Percentiles rank a stretch among this genome's conserved stretches.
Conservation (phyloP, 2,888 invertebrate genomes). For the Callyntrura sp. region DNA sequence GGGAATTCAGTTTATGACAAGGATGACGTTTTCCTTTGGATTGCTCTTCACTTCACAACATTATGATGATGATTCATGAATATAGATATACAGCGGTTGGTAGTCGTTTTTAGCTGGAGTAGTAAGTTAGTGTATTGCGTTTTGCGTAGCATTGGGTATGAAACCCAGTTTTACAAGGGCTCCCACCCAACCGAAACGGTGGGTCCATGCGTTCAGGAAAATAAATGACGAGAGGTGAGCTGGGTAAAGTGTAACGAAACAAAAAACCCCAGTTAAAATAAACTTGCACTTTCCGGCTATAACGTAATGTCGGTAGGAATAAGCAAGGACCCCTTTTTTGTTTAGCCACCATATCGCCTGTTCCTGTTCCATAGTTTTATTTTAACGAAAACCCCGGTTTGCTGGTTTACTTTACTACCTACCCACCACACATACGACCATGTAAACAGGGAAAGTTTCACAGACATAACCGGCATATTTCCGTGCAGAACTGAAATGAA, state of each 20-base stretch:
- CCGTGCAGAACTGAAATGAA: conserved; percentile 16
- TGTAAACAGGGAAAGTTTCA: not conserved
- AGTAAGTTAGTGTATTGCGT: too few species aligned
- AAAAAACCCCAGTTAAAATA: conserved; percentile 57
- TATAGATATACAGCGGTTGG: not conserved
- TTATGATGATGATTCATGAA: conserved; percentile 9
- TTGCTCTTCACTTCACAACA: conserved; percentile 38
- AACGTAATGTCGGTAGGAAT: conserved; percentile 61
- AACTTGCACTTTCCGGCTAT: conserved; percentile 47
- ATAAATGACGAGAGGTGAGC: conserved; percentile 20
- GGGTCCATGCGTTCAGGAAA: conserved; percentile 4
- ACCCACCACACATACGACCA: not conserved
- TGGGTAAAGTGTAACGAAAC: conserved; percentile 46
- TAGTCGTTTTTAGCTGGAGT: too few species aligned
- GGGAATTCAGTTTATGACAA: conserved; percentile 71
- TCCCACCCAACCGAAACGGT: conserved; percentile 25
- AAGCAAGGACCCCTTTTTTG: not conserved
- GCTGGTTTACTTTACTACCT: not conserved
- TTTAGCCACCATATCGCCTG: conserved; percentile 1
- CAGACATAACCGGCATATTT: not conserved
- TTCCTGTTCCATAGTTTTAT: too few species aligned
- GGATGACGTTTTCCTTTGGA: conserved; percentile 62
- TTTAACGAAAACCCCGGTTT: too few species aligned
- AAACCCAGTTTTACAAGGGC: conserved; percentile 36
- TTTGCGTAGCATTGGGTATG: not conserved